Conservation (phyloP, 2,888 invertebrate genomes). For the Coelinius sp. region DNA sequence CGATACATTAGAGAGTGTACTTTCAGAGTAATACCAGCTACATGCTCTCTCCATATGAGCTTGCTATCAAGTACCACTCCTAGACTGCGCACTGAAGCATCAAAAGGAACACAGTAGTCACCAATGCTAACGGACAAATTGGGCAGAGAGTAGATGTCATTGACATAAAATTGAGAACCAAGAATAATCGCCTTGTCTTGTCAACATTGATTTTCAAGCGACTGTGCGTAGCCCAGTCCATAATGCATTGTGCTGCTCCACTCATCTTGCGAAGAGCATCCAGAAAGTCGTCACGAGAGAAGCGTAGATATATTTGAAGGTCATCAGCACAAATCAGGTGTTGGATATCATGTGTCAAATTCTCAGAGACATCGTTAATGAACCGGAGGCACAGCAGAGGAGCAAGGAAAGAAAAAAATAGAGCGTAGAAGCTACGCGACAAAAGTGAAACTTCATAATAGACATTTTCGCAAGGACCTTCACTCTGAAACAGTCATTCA, state of each 20-base stretch:
- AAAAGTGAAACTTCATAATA: no score
- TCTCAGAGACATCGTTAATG: no score
- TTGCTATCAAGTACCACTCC: no score
- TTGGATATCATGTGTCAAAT: background rate
- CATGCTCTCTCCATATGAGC: no score
- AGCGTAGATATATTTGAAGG: background rate
- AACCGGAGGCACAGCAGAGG: no score
- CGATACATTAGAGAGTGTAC: background rate
- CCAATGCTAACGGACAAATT: background rate
- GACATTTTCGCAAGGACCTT: background rate
- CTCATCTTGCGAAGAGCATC: background rate
- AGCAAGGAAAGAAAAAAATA: no score
- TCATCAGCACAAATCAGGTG: conserved; percentile 3
- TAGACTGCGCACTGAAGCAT: no score
- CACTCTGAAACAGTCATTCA: background rate
- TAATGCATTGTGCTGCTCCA: background rate
- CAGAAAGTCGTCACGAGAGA: background rate
- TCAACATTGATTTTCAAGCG: background rate
- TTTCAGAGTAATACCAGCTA: background rate
- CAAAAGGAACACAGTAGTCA: no score
- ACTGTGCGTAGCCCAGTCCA: background rate
- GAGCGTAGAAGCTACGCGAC: no score
- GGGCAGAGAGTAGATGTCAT: background rate
- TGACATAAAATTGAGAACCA: background rate
- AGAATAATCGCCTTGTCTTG: background rate